Evolutionary conservation across 2,113 vertebrate genomes (phyloP).

Genomic region (Onychostoma macrolepis): DNA sequence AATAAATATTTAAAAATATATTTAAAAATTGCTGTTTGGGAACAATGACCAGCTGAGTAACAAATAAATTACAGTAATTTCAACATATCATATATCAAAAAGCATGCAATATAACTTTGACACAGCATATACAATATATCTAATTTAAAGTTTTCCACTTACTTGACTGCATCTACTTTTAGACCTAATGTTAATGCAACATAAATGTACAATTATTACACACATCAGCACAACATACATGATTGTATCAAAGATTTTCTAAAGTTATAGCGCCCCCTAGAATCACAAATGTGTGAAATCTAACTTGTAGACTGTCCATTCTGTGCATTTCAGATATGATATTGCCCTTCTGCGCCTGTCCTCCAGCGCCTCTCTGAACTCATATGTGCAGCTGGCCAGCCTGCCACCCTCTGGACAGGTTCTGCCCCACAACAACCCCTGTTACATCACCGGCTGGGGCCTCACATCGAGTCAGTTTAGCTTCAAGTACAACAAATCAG

Average conservation of each 20-base stretch:
- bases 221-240: neutral
- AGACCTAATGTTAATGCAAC: neutral
- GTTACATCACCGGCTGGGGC: conserved; percentile 91
- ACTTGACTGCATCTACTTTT: neutral
- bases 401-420: conserved; percentile 77
- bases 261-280: neutral
- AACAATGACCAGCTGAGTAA: too few species aligned
- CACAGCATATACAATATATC: neutral
- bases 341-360: conserved; percentile 85
- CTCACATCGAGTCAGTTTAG: conserved; percentile 81
- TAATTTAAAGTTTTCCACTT: neutral
- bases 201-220: neutral
- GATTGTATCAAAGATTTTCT: neutral
- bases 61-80: too few species aligned
- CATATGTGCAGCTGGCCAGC: conserved; percentile 76
- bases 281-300: neutral
- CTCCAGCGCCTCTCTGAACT: conserved; percentile 76
- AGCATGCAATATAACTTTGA: neutral
- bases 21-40: neutral
- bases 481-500: neutral
- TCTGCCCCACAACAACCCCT: conserved; percentile 81
- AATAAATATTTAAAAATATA: too few species aligned
- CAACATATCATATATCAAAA: neutral
- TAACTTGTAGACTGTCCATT: neutral
- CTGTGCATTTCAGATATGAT: conserved; percentile 77